A percentile compares a stretch with the other conserved stretches of the same genome.
Evolutionary conservation across 2,888 invertebrate genomes (phyloP).

Genomic region (Pilophorus perplexus): DNA sequence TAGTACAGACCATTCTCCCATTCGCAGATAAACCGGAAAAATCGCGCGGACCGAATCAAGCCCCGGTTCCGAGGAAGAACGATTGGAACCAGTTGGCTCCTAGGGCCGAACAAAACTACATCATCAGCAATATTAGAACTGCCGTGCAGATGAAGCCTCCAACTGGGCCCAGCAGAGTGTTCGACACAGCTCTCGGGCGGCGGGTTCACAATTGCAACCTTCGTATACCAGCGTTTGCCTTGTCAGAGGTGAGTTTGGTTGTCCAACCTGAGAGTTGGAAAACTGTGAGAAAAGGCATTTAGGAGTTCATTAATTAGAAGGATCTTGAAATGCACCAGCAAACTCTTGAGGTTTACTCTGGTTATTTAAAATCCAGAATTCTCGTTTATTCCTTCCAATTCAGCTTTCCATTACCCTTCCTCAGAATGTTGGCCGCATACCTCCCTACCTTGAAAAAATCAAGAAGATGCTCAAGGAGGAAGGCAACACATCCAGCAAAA

Average conservation of each 20-base stretch:
- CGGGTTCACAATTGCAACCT: slow-evolving; percentile 62
- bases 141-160: slow-evolving; percentile 58
- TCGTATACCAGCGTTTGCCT: slow-evolving; percentile 59
- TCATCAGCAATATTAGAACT: slow-evolving; percentile 61
- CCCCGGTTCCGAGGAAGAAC: slow-evolving; percentile 41
- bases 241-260: slow-evolving; percentile 55
- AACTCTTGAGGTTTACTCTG: no score
- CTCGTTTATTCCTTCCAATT: no score
- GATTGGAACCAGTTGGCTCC: slow-evolving; percentile 37
- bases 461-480: slow-evolving; percentile 51
- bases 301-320: no score
- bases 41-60: not conserved
- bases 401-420: no score
- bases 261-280: not conserved
- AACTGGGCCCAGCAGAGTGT: slow-evolving; percentile 59
- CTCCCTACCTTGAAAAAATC: slow-evolving; percentile 51
- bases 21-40: slow-evolving; percentile 24
- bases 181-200: slow-evolving; percentile 63
- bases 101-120: slow-evolving; percentile 56
- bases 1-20: no score
- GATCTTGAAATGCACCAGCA: no score
- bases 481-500: slow-evolving; percentile 31
- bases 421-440: slow-evolving; percentile 50
- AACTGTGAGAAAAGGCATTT: no score
- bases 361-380: no score